These are phyloP conservation scores for Callocephalon fimbriatum DNA, from an alignment of 2,113 vertebrate species.

Conservation along the genomic window DNA sequence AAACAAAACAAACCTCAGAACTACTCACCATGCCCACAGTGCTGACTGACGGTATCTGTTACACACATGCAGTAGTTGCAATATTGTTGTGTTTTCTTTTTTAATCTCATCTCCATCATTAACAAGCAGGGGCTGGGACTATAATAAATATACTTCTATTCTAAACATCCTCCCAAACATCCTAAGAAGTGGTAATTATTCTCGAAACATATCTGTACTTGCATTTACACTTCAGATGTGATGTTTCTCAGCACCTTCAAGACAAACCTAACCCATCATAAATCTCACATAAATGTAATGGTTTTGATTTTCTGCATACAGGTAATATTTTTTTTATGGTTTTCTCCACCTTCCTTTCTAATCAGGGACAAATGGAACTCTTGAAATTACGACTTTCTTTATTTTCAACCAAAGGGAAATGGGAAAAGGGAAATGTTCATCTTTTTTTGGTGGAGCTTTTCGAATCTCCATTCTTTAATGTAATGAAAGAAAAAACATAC, in stretches of 20 bases:
- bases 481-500: conserved; percentile 49
- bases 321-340: not conserved
- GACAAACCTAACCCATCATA: not conserved
- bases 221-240: not conserved
- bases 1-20: not conserved
- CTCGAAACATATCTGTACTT: not conserved
- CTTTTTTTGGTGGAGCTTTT: conserved; percentile 6
- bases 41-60: not conserved
- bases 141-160: not conserved
- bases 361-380: not conserved
- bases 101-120: not conserved
- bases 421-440: not conserved
- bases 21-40: not conserved
- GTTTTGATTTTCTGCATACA: not conserved
- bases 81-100: not conserved
- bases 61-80: not conserved
- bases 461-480: not conserved
- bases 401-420: not conserved
- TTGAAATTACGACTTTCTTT: conserved; percentile 27
- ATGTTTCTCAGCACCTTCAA: not conserved
- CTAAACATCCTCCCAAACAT: not conserved
- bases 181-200: not conserved
- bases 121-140: not conserved
- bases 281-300: not conserved
- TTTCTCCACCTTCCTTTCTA: not conserved